Percentiles rank a stretch among this genome's conserved stretches.
Evolutionary conservation across 2,888 invertebrate genomes (phyloP).

Genomic region (Agelastica alni): DNA sequence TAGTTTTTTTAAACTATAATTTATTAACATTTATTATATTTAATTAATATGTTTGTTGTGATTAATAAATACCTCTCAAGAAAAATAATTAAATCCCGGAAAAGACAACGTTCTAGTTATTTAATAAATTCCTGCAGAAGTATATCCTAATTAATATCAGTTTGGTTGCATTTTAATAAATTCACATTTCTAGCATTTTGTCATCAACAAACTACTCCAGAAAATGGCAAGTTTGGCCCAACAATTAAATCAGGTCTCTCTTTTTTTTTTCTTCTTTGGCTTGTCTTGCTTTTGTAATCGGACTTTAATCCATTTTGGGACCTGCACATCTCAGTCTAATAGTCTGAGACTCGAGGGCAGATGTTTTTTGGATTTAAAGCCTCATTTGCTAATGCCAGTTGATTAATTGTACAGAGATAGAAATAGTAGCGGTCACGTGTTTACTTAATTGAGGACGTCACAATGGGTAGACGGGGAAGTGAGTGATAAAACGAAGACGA

Average conservation of each 20-base stretch:
- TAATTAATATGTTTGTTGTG: too few species aligned
- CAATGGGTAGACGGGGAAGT: conserved; percentile 35
- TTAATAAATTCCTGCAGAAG: too few species aligned
- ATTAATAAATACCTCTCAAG: too few species aligned
- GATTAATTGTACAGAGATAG: conserved; percentile 42
- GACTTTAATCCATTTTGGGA: conserved; percentile 15
- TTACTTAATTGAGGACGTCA: conserved; percentile 46
- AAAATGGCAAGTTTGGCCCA: neutral
- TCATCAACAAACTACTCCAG: too few species aligned
- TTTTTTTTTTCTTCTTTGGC: neutral
- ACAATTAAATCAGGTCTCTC: conserved; percentile 3
- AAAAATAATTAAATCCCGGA: too few species aligned
- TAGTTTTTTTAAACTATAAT: too few species aligned
- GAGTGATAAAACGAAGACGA: conserved; percentile 19
- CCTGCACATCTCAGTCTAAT: conserved; percentile 13
- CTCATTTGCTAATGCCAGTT: conserved; percentile 48
- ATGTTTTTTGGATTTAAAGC: conserved; percentile 27
- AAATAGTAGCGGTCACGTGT: conserved; percentile 42
- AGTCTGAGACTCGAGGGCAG: conserved; percentile 20
- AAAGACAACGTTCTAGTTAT: too few species aligned
- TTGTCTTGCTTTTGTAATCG: conserved; percentile 7
- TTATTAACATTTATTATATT: too few species aligned
- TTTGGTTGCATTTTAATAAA: too few species aligned
- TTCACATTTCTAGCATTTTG: too few species aligned
- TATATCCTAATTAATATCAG: too few species aligned